Conservation (phyloP, 2,113 vertebrate genomes). For the Gambusia affinis region DNA sequence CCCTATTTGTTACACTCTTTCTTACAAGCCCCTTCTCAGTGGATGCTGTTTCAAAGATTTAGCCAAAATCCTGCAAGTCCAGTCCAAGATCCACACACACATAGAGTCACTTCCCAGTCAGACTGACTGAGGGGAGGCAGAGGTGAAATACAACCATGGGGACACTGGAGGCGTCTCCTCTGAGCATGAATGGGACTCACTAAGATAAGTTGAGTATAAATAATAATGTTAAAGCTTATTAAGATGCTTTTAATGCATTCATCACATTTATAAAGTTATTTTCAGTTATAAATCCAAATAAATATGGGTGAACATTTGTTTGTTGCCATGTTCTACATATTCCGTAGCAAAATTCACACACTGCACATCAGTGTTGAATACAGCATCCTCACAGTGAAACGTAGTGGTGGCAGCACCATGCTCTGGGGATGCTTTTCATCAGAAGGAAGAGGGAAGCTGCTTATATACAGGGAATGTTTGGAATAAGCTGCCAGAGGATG, state of each 20-base stretch:
- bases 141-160: conserved; percentile 34
- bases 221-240: background rate
- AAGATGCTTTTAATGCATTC: no score
- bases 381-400: background rate
- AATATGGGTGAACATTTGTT: conserved; percentile 21
- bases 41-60: conserved; percentile 16
- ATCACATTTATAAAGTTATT: no score
- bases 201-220: background rate
- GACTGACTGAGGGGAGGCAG: conserved; percentile 20
- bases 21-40: conserved; percentile 29
- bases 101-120: conserved; percentile 55
- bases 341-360: conserved; percentile 22
- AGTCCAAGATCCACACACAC: conserved; percentile 49
- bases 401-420: background rate
- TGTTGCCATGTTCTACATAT: conserved; percentile 23
- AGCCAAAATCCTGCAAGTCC: conserved; percentile 19
- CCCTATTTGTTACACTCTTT: conserved; percentile 49
- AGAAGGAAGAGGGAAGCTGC: background rate
- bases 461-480: background rate
- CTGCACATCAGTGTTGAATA: background rate
- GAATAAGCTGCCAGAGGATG: background rate
- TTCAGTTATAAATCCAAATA: conserved; percentile 15
- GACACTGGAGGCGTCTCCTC: background rate
- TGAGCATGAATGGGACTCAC: background rate
- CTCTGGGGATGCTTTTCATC: background rate